These are phyloP conservation scores for Priocnemis perturbator DNA, from an alignment of 2,888 invertebrate genomes.

Conservation along the genomic window DNA sequence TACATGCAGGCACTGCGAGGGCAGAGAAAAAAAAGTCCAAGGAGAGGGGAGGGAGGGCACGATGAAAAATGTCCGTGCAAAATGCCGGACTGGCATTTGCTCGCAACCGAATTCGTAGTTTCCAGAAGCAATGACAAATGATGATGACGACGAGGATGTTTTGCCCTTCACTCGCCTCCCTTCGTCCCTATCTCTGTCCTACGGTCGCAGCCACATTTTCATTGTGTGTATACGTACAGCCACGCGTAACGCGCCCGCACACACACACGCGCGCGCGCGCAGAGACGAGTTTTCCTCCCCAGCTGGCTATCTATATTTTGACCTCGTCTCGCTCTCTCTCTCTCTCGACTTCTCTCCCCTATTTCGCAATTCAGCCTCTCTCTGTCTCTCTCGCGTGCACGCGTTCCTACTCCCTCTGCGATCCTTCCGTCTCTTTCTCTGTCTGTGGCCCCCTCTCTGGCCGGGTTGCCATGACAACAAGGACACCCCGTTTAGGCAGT, in stretches of 20 bases:
- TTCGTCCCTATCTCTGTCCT: background rate
- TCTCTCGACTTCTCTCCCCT: slow-evolving; percentile 6
- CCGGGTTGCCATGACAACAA: slow-evolving; percentile 66
- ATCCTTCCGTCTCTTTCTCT: background rate
- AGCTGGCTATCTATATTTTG: background rate
- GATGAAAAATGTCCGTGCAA: slow-evolving; percentile 30
- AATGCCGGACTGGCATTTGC: slow-evolving; percentile 4
- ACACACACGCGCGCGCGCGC: too few relatives aligned
- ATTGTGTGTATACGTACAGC: too few relatives aligned
- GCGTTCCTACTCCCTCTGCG: background rate
- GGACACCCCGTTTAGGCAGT: slow-evolving; percentile 61
- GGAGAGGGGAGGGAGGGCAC: background rate
- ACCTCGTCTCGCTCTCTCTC: slow-evolving; percentile 10
- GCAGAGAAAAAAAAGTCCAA: background rate
- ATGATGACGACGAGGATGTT: slow-evolving; percentile 37
- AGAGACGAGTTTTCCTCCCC: background rate
- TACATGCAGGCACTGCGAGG: background rate
- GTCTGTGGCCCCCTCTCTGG: slow-evolving; percentile 4
- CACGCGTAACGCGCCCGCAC: too few relatives aligned
- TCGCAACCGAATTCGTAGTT: slow-evolving; percentile 29
- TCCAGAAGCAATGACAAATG: slow-evolving; percentile 44
- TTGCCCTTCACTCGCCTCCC: background rate
- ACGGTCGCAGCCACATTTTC: too few relatives aligned
- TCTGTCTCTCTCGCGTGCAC: background rate
- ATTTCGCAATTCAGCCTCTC: too few relatives aligned